phyloP scores from a whole-genome alignment of 2,888 invertebrate genomes.

The Tipula unca region DNA sequence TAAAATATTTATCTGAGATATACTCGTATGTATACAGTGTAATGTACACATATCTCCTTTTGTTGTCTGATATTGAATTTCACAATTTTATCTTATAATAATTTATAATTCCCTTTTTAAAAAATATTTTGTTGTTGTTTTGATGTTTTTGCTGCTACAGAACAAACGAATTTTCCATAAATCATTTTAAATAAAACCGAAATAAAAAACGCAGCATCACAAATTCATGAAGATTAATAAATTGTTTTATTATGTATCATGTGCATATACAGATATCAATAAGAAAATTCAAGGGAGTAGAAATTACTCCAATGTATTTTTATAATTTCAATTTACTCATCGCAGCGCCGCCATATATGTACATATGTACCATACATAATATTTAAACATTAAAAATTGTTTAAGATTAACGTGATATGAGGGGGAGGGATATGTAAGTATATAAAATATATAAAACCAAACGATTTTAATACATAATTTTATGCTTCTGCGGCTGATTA shows the following conservation, averaged over 20 bases:
- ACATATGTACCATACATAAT: neutral
- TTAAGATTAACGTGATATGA: neutral
- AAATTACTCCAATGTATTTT: too few relatives aligned
- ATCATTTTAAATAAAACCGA: neutral
- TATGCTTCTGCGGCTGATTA: neutral
- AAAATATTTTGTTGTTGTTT: neutral
- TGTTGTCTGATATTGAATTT: conserved; percentile 8
- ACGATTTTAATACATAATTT: neutral
- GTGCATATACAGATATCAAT: too few relatives aligned
- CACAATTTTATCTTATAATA: neutral
- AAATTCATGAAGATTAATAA: conserved; percentile 14
- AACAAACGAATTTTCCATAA: neutral
- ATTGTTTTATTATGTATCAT: neutral
- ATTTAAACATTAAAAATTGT: neutral
- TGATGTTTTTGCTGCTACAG: neutral
- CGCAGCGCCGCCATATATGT: too few relatives aligned
- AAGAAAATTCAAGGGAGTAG: too few relatives aligned
- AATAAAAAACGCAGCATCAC: neutral
- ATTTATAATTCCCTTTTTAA: neutral
- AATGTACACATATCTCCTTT: neutral
- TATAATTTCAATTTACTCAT: too few relatives aligned
- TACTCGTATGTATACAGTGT: neutral
- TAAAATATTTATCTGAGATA: neutral
- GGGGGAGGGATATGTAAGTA: too few relatives aligned
- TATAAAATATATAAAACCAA: neutral